Evolutionary conservation across 2,888 invertebrate species (phyloP).

Genomic region (Herminia tarsipennalis): DNA sequence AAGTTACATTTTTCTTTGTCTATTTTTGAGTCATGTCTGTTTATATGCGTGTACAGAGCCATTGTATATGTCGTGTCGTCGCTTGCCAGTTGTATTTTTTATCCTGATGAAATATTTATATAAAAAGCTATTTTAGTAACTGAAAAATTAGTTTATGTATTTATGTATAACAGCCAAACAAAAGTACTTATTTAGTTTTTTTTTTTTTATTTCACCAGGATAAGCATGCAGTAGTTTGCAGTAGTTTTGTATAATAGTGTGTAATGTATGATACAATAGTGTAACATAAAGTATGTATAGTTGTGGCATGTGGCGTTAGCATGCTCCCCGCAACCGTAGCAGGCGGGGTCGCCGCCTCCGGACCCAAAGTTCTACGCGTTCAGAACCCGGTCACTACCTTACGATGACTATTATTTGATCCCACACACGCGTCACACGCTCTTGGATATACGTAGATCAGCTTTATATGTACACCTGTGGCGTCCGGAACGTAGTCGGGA

Average conservation of each 20-base stretch:
- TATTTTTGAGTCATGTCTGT: background rate
- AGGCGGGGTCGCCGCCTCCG: conserved; percentile 59
- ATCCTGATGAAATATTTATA: conserved; percentile 51
- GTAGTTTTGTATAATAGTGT: conserved; percentile 50
- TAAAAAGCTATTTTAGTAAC: conserved; percentile 1
- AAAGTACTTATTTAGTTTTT: background rate
- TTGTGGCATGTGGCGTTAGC: conserved; percentile 81
- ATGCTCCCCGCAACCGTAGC: conserved; percentile 76
- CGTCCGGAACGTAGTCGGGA: conserved; percentile 38
- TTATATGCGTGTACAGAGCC: conserved; percentile 43
- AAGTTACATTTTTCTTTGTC: conserved; percentile 1
- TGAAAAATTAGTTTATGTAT: background rate
- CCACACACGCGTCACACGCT: conserved; percentile 33
- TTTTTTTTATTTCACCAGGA: conserved; percentile 50
- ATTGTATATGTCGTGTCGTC: conserved; percentile 64
- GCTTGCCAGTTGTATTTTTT: conserved; percentile 43
- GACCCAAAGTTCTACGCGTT: conserved; percentile 58
- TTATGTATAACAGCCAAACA: background rate
- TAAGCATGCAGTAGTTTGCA: conserved; percentile 56
- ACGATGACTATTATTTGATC: conserved; percentile 44
- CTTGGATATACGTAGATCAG: conserved; percentile 38
- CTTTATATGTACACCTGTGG: conserved; percentile 27
- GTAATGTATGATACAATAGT: conserved; percentile 41
- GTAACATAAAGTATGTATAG: conserved; percentile 63
- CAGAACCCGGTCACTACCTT: conserved; percentile 56